Percentiles rank a stretch among this genome's conserved stretches.
phyloP scores from a whole-genome alignment of 2,797 vertebrate genomes.

The Mormyrus hasselquistii region DNA sequence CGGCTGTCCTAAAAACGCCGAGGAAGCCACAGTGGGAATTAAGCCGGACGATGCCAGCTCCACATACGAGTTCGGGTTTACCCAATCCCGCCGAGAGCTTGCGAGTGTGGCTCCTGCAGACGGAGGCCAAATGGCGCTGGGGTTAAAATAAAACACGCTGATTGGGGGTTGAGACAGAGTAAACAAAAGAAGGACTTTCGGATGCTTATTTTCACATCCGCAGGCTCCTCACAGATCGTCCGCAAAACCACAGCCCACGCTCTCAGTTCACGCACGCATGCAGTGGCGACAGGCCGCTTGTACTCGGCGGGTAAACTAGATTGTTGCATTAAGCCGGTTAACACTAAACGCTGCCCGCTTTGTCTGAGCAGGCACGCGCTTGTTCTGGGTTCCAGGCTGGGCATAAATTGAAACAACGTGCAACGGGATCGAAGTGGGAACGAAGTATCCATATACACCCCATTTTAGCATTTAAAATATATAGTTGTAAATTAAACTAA shows the following conservation, averaged over 20 bases:
- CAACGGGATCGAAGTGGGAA: not conserved
- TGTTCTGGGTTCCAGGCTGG: not conserved
- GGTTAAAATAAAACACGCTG: not conserved
- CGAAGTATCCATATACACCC: not conserved
- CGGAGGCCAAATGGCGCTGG: not conserved
- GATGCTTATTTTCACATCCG: not conserved
- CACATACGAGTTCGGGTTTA: not conserved
- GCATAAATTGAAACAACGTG: not conserved
- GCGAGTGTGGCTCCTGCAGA: not conserved
- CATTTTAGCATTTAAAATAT: not conserved
- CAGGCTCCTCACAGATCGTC: not conserved
- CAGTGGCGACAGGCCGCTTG: not conserved
- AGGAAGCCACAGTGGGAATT: not conserved
- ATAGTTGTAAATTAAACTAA: not conserved
- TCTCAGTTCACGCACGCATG: not conserved
- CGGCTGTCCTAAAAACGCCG: not conserved
- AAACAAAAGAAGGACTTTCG: constrained; percentile 1
- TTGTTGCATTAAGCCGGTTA: not conserved
- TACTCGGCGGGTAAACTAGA: not conserved
- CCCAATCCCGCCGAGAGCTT: not conserved
- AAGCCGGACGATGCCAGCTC: not conserved
- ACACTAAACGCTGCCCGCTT: not conserved
- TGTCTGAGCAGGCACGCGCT: not conserved
- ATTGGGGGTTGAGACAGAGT: not conserved
- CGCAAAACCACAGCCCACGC: not conserved